Base-by-base conservation (phyloP, 2,888 invertebrate genomes). In the Lepidochitona cinerea region DNA sequence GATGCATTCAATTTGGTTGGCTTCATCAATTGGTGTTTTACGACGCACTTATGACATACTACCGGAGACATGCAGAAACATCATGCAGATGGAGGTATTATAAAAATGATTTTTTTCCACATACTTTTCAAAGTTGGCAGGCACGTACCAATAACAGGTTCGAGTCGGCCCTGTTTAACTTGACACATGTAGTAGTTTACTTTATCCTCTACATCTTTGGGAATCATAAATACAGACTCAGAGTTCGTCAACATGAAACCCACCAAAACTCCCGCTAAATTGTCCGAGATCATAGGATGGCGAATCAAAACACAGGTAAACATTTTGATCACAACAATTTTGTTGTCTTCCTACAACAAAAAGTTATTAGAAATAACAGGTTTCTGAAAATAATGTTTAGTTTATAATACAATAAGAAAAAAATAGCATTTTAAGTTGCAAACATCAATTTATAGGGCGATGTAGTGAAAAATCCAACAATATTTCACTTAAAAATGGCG, bases 221-320 rank as follows among this genome's bases (percentile, higher is more conserved):
- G 89, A 6, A 86, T 70, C 5, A 77, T 79, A 75, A 89, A 88
- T 59, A 89, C 76, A 26, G 81, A 78, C 18, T 83, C 79, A n/a
- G 83, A 77, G 72, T 88, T 82, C 33, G 85, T 83, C 73, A 89
- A 75, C 77, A 89, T 83, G 77, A 88, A 89, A 68, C 81, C 80
- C 49, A 87, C 85, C 14, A 90, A 79, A 36, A 85, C 80, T 0
- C 82, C 78, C 3, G 85, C 82, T 71, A 89, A 83, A 69, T 86
- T 85, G 33, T 83, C 82, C 0, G 87, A 82, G 52, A 89, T 74
- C 53, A 87, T 79, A 70, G 86, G 86, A 77, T 87, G 87, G 41
- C 83, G 84, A 53, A 89, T 74, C 36, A 90, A 80, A 66, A 75
- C 74, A 54, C 83, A 80, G 23, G 88, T 84, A 73, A 89, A 87